Evolutionary conservation across 2,113 vertebrate species (phyloP), one percentile per base, ranked within the genome.

Genomic region (Megalops atlanticus): DNA sequence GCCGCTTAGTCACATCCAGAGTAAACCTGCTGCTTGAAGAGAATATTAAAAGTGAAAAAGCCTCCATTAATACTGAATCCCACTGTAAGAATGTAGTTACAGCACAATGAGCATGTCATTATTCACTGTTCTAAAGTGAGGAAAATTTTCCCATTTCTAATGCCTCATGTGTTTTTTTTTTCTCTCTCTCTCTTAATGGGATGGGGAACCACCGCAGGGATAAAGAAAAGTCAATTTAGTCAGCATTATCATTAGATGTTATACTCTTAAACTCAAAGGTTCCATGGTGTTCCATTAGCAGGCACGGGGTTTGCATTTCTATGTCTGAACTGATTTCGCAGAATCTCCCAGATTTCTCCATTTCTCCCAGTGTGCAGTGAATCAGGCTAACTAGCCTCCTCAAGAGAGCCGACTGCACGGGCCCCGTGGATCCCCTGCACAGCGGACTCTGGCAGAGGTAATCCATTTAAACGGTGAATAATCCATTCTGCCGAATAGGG

Each of bases 1-100:
- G 78, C 58, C 84, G 86, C 87, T 91, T 88, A 88, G 82, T 80
- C 45, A 54, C 82, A 74, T 71, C 81, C 49, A 87, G 82, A 83
- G 81, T 38, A 74, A 88, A 87, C 86, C 84, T 77, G 78, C 85
- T 81, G 85, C 84, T 85, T 87, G 81, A 85, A 78, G 80, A 69
- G 84, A 83, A 89, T 91, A 90, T 91, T 89, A 87, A 89, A 90
- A 88, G 64, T n/a, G 79, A 77, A 87, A 81, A 87, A 74, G 84
- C 85, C 14, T 11, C 45, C 27, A 77, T 40, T 24, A 36, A 87
- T 84, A 79, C 84, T 72, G 14, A 31, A 14, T 35, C 49, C 52
- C 35, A 58, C 7, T n/a, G 71, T 8, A 21, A 12, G 2, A 71
- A 72, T 80, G 21, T 45, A 31, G 18, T 54, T 74, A 80, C 18